phyloP scores from a whole-genome alignment of 64 coral and sea anemone genomes.

The Montipora foliosa region DNA sequence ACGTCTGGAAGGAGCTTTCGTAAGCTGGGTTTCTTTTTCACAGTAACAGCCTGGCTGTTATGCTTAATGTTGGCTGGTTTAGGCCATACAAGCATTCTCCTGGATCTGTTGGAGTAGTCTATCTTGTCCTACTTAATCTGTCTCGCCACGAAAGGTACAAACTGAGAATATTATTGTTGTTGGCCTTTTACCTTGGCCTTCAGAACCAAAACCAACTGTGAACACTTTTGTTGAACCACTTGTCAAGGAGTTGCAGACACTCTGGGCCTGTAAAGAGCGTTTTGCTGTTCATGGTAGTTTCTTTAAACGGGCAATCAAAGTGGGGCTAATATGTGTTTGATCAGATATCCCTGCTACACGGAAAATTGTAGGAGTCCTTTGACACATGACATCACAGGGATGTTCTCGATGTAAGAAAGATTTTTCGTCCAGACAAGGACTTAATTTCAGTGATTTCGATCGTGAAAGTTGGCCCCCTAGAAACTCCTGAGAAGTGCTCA shows the following conservation, averaged over 20 bases:
- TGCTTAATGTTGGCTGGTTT: slow-evolving; percentile 77
- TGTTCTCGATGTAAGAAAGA: slow-evolving; percentile 59
- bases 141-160: slow-evolving; percentile 51
- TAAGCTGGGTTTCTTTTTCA: slow-evolving; percentile 1
- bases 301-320: slow-evolving; percentile 48
- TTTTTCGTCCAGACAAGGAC: slow-evolving; percentile 5
- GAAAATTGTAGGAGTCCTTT: slow-evolving; percentile 38
- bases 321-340: slow-evolving; percentile 49
- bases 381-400: slow-evolving; percentile 53
- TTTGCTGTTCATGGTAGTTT: slow-evolving; percentile 23
- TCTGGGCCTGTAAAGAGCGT: slow-evolving; percentile 45
- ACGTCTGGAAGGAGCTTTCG: slow-evolving; percentile 28
- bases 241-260: slow-evolving; percentile 48
- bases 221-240: slow-evolving; percentile 67
- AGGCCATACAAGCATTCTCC: slow-evolving; percentile 69
- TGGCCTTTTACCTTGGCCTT: slow-evolving; percentile 54
- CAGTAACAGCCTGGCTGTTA: slow-evolving; percentile 54
- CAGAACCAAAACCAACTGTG: slow-evolving; percentile 61
- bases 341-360: slow-evolving; percentile 57
- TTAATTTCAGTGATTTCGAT: slow-evolving; percentile 70
- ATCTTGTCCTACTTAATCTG: slow-evolving; percentile 49
- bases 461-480: slow-evolving; percentile 54
- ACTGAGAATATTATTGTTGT: slow-evolving; percentile 62
- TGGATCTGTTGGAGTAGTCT: slow-evolving; percentile 53
- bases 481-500: slow-evolving; percentile 32